Evolutionary conservation across 1,140 invertebrate species (phyloP), one percentile per base, ranked within the genome.

Genomic region (Wiebesia pumilae): DNA sequence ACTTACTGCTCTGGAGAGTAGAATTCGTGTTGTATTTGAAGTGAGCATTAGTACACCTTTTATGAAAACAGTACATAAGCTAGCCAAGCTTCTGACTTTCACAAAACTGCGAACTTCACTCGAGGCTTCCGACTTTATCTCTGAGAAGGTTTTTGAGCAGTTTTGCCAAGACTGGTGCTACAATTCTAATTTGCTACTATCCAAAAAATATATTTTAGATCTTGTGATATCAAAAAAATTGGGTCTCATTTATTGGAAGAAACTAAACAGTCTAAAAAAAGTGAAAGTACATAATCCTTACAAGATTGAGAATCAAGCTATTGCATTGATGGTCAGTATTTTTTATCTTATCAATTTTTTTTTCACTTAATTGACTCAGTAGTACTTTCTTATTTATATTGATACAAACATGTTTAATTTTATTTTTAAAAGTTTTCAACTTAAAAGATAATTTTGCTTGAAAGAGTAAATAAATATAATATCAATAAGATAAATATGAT

Each of bases 261-360:
- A 91, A 58, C 69, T 93, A 10, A 88, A 89, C 35, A 80, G 83
- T 6, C 47, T 93, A 14, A 89, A 87, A 14, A 81, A 90, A 62
- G 90, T 94, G 54, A 38, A 65, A 58, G 12, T 90, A 24, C 87
- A 87, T 2, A 75, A 91, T 12, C 86, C 89, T 30, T 90, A 93
- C 47, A 91, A 92, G 77, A 92, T 93, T 86, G 93, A 94, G 84
- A 91, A 93, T 94, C 95, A 95, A 91, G 90, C 91, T n/a, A 94
- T 95, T 85, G 93, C 92, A 83, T 91, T 95, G 85, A 94, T 94
- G 88, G 94, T 95, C 81, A 91, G 90, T 58, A 90, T 92, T 54
- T 84, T 86, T 30, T 10, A 90, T 91, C 89, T 2, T 43, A 90
- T 21, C 90, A n/a, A n/a, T n/a, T 86, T 65, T 90, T 94, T 54